Base-by-base conservation (phyloP, 2,113 vertebrate species). In the Erythrocercus mccallii region DNA sequence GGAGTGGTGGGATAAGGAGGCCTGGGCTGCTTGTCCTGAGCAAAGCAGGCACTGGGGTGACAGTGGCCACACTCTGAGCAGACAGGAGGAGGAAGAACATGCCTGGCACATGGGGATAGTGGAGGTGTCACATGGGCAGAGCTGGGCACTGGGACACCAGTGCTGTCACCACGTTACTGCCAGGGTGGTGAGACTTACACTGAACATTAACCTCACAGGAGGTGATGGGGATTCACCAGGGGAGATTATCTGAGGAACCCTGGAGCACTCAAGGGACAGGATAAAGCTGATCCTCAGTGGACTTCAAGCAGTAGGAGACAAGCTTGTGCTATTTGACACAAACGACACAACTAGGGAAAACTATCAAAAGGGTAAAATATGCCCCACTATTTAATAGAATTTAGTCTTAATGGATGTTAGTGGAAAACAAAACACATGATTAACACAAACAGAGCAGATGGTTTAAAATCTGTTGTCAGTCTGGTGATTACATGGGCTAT, bases 341-440 rank as follows among this genome's bases (percentile, higher is more conserved):
- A 91, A 88, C 60, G 53, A 96, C 35, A 58, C 89, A 35, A 84
- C 5, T n/a, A 91, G 81, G 87, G 81, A 60, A 40, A 96, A 80
- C 84, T 95, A 96, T 97, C 86, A 96, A 96, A 97, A 95, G 94
- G 95, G 94, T 94, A 86, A 97, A 96, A 97, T 82, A 81, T 5
- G 81, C 93, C 96, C 95, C 88, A 57, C 80, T 88, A 73, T 97
- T 97, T 97, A 97, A 97, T 97, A 85, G 94, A 92, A 92, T 91
- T 94, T 94, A 94, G 70, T 86, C 92, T 93, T 88, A 93, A 87
- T 81, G 82, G 72, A 73, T 95, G 95, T 97, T 97, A 97, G 96
- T 96, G 93, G 79, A 90, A 97, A 97, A 97, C 92, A 92, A 94
- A 92, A 94, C 86, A 78, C 94, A 92, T 90, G 84, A 97, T 96